These are phyloP conservation scores for Lasioglossum oenotherae DNA, from an alignment of 2,888 invertebrate species.

Conservation along the genomic window DNA sequence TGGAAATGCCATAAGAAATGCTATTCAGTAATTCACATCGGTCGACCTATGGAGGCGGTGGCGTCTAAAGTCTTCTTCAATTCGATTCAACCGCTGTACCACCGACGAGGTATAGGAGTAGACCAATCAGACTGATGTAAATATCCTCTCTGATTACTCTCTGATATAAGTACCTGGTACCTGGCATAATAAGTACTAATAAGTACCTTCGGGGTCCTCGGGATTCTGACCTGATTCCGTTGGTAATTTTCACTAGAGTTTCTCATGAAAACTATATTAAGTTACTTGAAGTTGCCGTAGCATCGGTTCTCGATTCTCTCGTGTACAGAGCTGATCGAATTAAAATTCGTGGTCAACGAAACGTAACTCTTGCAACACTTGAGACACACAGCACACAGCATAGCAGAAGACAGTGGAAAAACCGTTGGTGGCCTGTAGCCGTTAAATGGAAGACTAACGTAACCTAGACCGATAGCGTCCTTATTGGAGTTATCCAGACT, in stretches of 20 bases:
- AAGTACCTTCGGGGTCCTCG: neutral
- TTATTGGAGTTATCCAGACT: slow-evolving; percentile 69
- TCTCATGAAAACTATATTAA: slow-evolving; percentile 56
- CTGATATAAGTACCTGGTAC: too few relatives aligned
- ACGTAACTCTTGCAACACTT: slow-evolving; percentile 54
- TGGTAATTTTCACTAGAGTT: slow-evolving; percentile 60
- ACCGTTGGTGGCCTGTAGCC: slow-evolving; percentile 76
- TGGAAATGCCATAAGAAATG: too few relatives aligned
- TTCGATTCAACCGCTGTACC: too few relatives aligned
- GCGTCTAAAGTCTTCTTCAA: too few relatives aligned
- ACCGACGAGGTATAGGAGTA: too few relatives aligned
- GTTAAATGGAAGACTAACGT: slow-evolving; percentile 76
- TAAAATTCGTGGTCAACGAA: slow-evolving; percentile 36
- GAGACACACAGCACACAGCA: slow-evolving; percentile 34
- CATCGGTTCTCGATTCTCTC: slow-evolving; percentile 49
- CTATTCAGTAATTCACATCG: too few relatives aligned
- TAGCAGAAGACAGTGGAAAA: slow-evolving; percentile 73
- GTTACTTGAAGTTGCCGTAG: slow-evolving; percentile 39
- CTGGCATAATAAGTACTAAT: too few relatives aligned
- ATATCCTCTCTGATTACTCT: too few relatives aligned
- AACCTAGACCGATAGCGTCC: slow-evolving; percentile 75
- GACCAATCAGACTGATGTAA: too few relatives aligned
- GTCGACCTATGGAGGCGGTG: too few relatives aligned
- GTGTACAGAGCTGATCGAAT: slow-evolving; percentile 36
- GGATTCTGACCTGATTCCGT: slow-evolving; percentile 47